Evolutionary conservation across 2,797 vertebrate genomes (phyloP).

Genomic region (Lemur catta): DNA sequence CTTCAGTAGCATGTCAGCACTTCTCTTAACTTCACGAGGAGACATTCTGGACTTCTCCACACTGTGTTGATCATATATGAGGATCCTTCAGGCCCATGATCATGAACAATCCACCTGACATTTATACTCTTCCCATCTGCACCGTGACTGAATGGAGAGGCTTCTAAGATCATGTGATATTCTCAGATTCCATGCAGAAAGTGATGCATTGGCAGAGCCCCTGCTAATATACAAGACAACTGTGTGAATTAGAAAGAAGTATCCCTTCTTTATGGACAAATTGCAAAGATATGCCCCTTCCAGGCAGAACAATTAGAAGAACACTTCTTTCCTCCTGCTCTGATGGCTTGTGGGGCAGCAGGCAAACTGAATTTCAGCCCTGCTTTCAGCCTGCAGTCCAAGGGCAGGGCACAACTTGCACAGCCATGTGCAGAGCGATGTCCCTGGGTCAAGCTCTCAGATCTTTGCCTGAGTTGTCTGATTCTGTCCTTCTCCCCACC

Average conservation of each 20-base stretch:
- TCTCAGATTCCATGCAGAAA: background rate
- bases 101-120: background rate
- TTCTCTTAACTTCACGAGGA: background rate
- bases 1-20: background rate
- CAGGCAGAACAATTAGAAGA: background rate
- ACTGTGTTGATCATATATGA: background rate
- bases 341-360: background rate
- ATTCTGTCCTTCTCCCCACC: background rate
- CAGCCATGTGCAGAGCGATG: fast-evolving
- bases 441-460: background rate
- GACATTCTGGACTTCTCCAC: background rate
- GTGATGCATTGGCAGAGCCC: background rate
- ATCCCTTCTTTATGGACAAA: background rate
- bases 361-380: background rate
- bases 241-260: background rate
- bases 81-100: background rate
- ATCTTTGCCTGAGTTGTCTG: background rate
- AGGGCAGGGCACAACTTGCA: background rate
- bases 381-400: background rate
- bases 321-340: background rate
- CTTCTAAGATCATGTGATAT: background rate
- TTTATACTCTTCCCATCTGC: background rate
- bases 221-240: background rate
- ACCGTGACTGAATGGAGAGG: background rate
- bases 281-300: background rate